These are phyloP conservation scores for Acanthosepion lycidas DNA, from an alignment of 2,888 invertebrate species.

Conservation along the genomic window DNA sequence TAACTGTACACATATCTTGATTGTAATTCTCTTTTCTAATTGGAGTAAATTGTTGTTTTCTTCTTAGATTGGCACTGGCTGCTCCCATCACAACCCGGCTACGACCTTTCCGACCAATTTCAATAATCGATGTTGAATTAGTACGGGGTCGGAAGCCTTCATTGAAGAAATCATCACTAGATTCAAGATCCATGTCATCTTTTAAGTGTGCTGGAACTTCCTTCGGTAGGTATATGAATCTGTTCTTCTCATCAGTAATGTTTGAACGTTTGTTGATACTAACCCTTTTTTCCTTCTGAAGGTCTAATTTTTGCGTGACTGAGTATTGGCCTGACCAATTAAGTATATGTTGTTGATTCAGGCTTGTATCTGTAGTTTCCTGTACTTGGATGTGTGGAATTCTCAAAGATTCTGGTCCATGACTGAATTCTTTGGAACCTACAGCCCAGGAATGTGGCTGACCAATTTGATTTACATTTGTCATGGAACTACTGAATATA, in stretches of 20 bases:
- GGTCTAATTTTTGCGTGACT: neutral
- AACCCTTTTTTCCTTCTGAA: neutral
- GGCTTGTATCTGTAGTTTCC: neutral
- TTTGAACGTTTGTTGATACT: conserved; percentile 3
- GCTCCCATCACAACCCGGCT: conserved; percentile 46
- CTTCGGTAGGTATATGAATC: neutral
- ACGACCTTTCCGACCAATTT: conserved; percentile 34
- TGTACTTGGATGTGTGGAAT: neutral
- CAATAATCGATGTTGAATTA: conserved; percentile 42
- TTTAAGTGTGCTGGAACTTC: neutral
- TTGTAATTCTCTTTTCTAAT: neutral
- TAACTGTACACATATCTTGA: neutral
- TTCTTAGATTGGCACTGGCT: conserved; percentile 40
- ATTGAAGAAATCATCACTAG: conserved; percentile 35
- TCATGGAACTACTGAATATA: neutral
- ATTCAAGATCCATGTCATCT: neutral
- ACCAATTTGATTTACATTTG: conserved; percentile 38
- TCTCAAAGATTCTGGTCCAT: conserved; percentile 2
- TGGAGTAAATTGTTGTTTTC: neutral
- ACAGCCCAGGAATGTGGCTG: conserved; percentile 24
- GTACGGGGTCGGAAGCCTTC: conserved; percentile 38
- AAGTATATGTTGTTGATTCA: neutral
- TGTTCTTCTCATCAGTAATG: neutral
- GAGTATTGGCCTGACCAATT: conserved; percentile 36
- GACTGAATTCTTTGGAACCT: neutral